These are phyloP conservation scores for Phrynocephalus versicolor DNA, from an alignment of 2,113 vertebrate species.

Conservation along the genomic window DNA sequence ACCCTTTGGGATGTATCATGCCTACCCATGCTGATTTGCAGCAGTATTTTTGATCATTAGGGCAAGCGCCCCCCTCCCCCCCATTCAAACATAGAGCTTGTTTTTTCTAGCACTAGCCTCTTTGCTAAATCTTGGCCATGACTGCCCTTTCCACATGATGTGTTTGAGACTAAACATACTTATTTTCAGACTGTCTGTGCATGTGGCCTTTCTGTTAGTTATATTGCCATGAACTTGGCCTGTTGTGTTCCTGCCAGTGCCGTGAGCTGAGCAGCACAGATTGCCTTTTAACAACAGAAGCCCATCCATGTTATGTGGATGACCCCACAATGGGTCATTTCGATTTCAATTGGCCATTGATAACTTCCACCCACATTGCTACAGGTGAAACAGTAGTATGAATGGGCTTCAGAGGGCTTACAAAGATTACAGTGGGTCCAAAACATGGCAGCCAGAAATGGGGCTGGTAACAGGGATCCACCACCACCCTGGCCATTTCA, in stretches of 20 bases:
- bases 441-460: not conserved
- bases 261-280: not conserved
- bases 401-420: not conserved
- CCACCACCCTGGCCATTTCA: too few relatives aligned
- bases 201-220: not conserved
- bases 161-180: not conserved
- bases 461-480: not conserved
- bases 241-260: not conserved
- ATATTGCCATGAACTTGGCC: not conserved
- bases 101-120: not conserved
- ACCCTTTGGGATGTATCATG: too few relatives aligned
- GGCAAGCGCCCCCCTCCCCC: too few relatives aligned
- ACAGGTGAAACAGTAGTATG: too few relatives aligned
- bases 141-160: not conserved
- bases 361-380: not conserved
- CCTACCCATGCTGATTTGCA: too few relatives aligned
- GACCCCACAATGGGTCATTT: not conserved
- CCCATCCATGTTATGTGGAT: too few relatives aligned
- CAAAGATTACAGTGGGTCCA: not conserved
- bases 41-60: too few relatives aligned
- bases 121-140: not conserved
- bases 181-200: not conserved
- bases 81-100: too few relatives aligned
- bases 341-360: not conserved
- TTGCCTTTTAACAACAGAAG: not conserved